phyloP scores from a whole-genome alignment of 2,113 vertebrate genomes.

The Alces alces region DNA sequence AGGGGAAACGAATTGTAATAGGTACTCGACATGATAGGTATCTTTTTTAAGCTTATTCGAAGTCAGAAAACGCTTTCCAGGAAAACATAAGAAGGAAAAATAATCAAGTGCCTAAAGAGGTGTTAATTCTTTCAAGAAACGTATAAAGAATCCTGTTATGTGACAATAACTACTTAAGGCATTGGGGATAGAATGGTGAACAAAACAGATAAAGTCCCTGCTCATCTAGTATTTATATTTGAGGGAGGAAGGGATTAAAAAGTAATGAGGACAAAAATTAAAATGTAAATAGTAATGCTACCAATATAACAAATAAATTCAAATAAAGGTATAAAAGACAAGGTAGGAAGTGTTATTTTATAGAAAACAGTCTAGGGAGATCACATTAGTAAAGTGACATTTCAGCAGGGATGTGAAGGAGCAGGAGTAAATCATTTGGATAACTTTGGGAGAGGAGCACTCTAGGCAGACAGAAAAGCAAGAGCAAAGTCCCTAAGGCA shows the following conservation, averaged over 20 bases:
- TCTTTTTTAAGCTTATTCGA: slow-evolving; percentile 2
- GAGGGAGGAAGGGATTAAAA: neutral
- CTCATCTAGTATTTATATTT: neutral
- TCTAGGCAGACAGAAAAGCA: neutral
- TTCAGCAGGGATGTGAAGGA: neutral
- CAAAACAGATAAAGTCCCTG: neutral
- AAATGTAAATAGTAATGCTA: slow-evolving; percentile 4
- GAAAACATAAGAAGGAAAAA: neutral
- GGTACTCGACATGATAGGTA: neutral
- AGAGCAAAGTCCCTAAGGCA: neutral
- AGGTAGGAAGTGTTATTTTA: neutral
- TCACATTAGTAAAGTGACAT: neutral
- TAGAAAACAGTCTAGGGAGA: neutral
- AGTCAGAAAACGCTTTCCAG: neutral
- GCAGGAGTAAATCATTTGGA: neutral
- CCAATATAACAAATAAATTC: neutral
- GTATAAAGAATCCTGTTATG: neutral
- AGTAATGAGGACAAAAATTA: neutral
- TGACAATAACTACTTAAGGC: neutral
- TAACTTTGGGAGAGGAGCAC: neutral
- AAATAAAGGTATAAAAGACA: neutral
- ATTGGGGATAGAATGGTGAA: neutral
- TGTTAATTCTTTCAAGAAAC: neutral
- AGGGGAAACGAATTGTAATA: slow-evolving; percentile 11
- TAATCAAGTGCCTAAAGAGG: no score